phyloP scores from a whole-genome alignment of 2,888 invertebrate genomes.

The Ochropacha duplaris region DNA sequence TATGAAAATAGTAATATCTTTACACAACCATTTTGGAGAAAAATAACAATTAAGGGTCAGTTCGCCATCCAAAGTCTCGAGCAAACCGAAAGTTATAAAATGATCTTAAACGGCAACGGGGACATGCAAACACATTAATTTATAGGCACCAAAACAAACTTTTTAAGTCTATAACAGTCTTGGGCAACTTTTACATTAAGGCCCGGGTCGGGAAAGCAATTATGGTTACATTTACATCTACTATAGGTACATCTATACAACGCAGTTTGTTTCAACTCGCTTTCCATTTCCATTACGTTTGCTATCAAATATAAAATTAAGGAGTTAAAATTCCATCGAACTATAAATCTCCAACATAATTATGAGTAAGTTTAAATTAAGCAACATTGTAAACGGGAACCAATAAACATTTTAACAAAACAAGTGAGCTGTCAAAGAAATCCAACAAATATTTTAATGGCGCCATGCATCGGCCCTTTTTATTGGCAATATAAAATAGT shows the following conservation, averaged over 20 bases:
- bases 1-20: not conserved
- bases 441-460: constrained; percentile 79
- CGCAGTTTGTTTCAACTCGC: constrained; percentile 42
- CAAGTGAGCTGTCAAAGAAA: constrained; percentile 75
- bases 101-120: constrained; percentile 53
- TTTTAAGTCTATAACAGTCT: constrained; percentile 62
- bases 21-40: not conserved
- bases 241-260: constrained; percentile 22
- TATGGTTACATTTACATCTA: constrained; percentile 61
- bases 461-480: constrained; percentile 70
- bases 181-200: constrained; percentile 77
- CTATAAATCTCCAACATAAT: constrained; percentile 22
- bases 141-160: constrained; percentile 74
- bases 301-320: constrained; percentile 9
- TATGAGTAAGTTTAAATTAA: constrained; percentile 60
- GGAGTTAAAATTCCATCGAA: constrained; percentile 18
- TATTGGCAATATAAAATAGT: constrained; percentile 74
- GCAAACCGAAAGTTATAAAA: constrained; percentile 36
- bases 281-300: constrained; percentile 41
- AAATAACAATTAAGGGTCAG: constrained; percentile 23
- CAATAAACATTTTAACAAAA: constrained; percentile 75
- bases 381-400: constrained; percentile 68
- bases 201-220: constrained; percentile 59
- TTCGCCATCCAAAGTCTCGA: constrained; percentile 25
- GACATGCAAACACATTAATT: constrained; percentile 77